Evolutionary conservation across 2,888 invertebrate species (phyloP), one percentile per base, ranked within the genome.

Genomic region (Dorcus parallelipipedus): DNA sequence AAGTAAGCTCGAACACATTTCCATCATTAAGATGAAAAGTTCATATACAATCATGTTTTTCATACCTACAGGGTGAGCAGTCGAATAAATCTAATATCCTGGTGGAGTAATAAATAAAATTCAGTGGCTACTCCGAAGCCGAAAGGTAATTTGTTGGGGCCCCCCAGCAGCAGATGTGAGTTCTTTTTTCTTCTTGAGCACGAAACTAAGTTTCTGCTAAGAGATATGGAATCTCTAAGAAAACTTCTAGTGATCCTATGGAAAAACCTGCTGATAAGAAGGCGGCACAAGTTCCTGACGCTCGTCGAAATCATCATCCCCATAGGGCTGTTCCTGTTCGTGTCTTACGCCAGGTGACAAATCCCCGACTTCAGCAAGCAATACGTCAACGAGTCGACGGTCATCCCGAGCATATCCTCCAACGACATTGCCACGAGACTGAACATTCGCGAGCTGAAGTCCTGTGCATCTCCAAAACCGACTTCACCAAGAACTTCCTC

Each of bases 331-430:
- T 79, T 78, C 63, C 56, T 73, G 1, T 53, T 76, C n/a, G 63
- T 78, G n/a, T 74, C 75, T 17, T 76, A 73, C 64, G 72, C 66
- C 17, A 64, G 77, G 61, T 70, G 73, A n/a, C 67, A 76, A 69
- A 66, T 78, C 10, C 64, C 62, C 17, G 69, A 67, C 2, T 62
- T 77, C n/a, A 71, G 69, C n/a, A 77, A 75, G 64, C 49, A 61
- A 9, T 70, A 70, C 54, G 60, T 76, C 17, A 63, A 65, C 14
- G 62, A 66, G 17, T 66, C 75, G 1, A 72, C 71, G 3, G 72
- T 73, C 59, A 64, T 65, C 54, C 59, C 67, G 3, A 33, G 42
- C 3, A 47, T 50, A 23, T 17, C 47, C 7, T 57, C 57, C 5
- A 41, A 51, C n/a, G 65, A 50, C 45, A 65, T 65, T 51, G 75